Base-by-base conservation (phyloP, 2,888 invertebrate species). In the Timandra comae region DNA sequence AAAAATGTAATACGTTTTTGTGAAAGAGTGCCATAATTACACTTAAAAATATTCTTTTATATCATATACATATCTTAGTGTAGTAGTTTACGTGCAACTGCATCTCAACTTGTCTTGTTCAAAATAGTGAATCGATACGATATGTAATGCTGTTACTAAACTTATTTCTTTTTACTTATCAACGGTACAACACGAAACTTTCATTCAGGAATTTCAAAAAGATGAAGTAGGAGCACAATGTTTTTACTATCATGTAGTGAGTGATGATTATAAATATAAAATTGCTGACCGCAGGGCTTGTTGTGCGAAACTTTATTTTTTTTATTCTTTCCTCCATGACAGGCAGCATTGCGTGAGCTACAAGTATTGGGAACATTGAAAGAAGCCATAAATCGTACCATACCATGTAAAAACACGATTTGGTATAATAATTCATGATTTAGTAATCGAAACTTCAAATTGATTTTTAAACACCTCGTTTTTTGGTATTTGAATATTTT, bases 261-360 rank as follows among this genome's bases (percentile, higher is more conserved):
- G 52, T 52, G 52, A 63, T 61, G 58, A 70, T 67, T 68, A 68
- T 65, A 63, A 66, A 71, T 65, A 71, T 68, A 64, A 70, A 66
- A 71, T 64, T 55, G 68, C 66, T 59, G 57, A 70, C 71, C 70
- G 68, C 71, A 61, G 65, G 67, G 63, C 64, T 58, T 67, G 64
- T 67, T 60, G 57, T 52, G 49, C 46, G 41, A 46, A 30, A 33
- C 52, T 55, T 52, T n/a, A n/a, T n/a, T n/a, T n/a, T n/a, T n/a
- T 65, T 63, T 62, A 55, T 59, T 66, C 57, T 60, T 57, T 60
- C 45, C 55, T 39, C 46, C 60, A 52, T 59, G 62, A 60, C 63
- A 63, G 60, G 56, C 16, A 49, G 49, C 51, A 49, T 73, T 64
- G 75, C 75, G 74, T 76, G 74, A 56, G 58, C 52, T 46, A 49